Conservation (phyloP, 2,113 vertebrate genomes). For the Macrotis lagotis region DNA sequence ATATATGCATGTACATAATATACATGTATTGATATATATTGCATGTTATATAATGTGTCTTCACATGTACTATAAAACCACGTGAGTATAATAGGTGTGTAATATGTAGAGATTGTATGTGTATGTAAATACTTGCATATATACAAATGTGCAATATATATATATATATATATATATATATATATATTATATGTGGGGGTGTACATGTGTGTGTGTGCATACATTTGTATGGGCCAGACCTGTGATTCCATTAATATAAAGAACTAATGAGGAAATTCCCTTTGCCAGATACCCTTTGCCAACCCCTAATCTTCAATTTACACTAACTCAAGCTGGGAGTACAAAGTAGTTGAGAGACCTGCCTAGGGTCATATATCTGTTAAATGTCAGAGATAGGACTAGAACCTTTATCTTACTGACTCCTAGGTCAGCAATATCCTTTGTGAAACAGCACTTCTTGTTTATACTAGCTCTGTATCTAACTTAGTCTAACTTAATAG, state of each 20-base stretch:
- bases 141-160: neutral
- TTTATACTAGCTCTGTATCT: neutral
- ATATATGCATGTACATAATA: neutral
- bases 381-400: too few species aligned
- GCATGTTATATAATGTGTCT: neutral
- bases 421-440: too few species aligned
- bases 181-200: too few species aligned
- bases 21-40: too few species aligned
- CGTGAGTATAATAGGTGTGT: neutral
- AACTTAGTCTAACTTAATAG: neutral
- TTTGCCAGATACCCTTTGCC: neutral
- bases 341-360: neutral
- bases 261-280: neutral
- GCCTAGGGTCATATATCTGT: too few species aligned
- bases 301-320: neutral
- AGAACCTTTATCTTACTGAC: too few species aligned
- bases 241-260: neutral
- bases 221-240: neutral
- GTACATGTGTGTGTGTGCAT: neutral
- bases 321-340: neutral
- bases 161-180: neutral
- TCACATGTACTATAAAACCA: neutral
- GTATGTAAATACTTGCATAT: neutral
- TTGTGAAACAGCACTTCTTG: neutral
- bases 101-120: neutral